Evolutionary conservation across 2,888 invertebrate genomes (phyloP), one percentile per base, ranked within the genome.

Genomic region (Campoplex nolae): DNA sequence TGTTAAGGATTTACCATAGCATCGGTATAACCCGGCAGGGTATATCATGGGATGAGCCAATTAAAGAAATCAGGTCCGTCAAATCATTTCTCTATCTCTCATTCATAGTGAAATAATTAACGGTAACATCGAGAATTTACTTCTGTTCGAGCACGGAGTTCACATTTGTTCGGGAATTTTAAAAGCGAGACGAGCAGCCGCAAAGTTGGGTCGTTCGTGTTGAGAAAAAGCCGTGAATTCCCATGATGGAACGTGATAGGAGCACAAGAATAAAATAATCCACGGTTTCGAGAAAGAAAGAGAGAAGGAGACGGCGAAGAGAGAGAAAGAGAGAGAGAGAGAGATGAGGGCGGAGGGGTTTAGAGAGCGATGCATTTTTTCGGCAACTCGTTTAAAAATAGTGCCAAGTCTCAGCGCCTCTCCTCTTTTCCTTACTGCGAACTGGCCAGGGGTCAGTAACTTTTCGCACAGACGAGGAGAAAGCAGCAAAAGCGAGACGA

Each of bases 381-480:
- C 82, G 82, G 82, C 93, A 90, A 76, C 73, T 84, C 88, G 92
- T 92, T 93, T 93, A 94, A 93, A 94, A 94, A 94, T 93, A 94
- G 90, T 90, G 92, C 90, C 91, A 90, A 91, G 85, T 90, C 90
- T 90, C 90, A 88, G 89, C 89, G 88, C 71, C n/a, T 75, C 65
- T 62, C 67, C 68, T 32, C 48, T 35, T 71, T 58, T 62, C 67
- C 79, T 82, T 88, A 87, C 88, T 80, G 83, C 84, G 90, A 91
- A 94, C 94, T 94, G 94, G 92, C 94, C 94, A 94, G 93, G 93
- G 94, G 94, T 94, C 94, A 94, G 92, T 94, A 91, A 94, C 94
- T 93, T 83, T 83, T 92, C 92, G 81, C 77, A 85, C 76, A 85
- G 82, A 85, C 73, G 85, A 48, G 67, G 91, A 85, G 92, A 91